phyloP scores from a whole-genome alignment of 2,113 vertebrate species.

The Lamprotornis superbus region DNA sequence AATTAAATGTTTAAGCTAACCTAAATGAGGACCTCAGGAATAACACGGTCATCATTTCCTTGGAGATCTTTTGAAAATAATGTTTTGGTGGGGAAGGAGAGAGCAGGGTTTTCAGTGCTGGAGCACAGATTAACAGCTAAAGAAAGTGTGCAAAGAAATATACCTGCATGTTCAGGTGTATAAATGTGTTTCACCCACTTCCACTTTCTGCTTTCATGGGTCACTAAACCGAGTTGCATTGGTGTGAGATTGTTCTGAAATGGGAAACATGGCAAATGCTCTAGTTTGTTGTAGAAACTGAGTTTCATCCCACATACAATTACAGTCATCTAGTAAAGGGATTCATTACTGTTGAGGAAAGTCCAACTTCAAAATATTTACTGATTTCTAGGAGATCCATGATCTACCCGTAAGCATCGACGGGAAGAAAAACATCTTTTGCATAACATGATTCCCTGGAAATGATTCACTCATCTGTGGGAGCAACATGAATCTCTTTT shows the following conservation, averaged over 20 bases:
- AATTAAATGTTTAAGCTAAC: not conserved
- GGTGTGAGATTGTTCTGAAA: not conserved
- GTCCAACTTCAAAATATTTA: constrained; percentile 12
- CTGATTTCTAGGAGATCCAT: not conserved
- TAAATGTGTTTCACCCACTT: not conserved
- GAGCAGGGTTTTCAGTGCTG: not conserved
- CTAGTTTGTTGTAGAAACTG: not conserved
- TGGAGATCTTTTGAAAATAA: not conserved
- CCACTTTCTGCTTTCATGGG: not conserved
- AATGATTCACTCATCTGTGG: constrained; percentile 51
- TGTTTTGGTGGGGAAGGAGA: not conserved
- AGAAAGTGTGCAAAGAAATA: not conserved
- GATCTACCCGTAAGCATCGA: not conserved
- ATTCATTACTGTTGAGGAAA: not conserved
- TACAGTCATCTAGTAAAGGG: not conserved
- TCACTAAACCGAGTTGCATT: not conserved
- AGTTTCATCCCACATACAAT: not conserved
- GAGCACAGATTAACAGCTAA: not conserved
- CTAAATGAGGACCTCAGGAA: not conserved
- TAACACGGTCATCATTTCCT: not conserved
- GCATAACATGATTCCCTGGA: constrained; percentile 37
- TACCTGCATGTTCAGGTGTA: not conserved
- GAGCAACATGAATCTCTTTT: constrained; percentile 25
- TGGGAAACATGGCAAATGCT: not conserved
- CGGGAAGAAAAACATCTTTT: not conserved